These are phyloP conservation scores for Corbicula japonica DNA, from an alignment of 2,888 invertebrate genomes.

Conservation along the genomic window DNA sequence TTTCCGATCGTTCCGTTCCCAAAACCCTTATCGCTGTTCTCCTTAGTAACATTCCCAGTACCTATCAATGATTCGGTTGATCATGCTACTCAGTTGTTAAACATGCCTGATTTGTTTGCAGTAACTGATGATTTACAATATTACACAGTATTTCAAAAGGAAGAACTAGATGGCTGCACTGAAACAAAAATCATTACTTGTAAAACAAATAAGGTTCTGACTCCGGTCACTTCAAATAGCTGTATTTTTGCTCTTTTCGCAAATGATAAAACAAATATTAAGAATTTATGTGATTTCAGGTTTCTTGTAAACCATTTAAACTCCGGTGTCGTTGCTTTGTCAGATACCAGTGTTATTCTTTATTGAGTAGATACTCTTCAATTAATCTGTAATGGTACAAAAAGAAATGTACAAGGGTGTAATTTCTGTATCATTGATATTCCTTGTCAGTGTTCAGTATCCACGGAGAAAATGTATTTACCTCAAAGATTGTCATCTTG, in stretches of 20 bases:
- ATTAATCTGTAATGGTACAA: slow-evolving; percentile 6
- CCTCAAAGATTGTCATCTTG: slow-evolving; percentile 43
- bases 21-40: not conserved
- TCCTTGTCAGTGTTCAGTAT: slow-evolving; percentile 39
- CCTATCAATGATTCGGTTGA: slow-evolving; percentile 28
- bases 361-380: slow-evolving; percentile 9
- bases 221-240: not conserved
- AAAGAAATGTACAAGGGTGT: slow-evolving; percentile 21
- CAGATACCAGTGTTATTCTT: slow-evolving; percentile 5
- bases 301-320: slow-evolving; percentile 16
- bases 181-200: not conserved
- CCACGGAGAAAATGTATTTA: slow-evolving; percentile 22
- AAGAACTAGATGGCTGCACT: slow-evolving; percentile 3
- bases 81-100: slow-evolving; percentile 29
- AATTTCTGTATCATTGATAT: slow-evolving; percentile 5
- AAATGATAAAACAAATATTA: slow-evolving; percentile 7
- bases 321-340: not conserved
- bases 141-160: not conserved
- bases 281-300: slow-evolving; percentile 21
- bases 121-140: slow-evolving; percentile 2
- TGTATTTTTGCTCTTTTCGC: slow-evolving; percentile 23
- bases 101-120: slow-evolving; percentile 11
- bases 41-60: slow-evolving; percentile 7
- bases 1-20: not conserved
- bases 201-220: not conserved